Evolutionary conservation across 37 sponge, comb jelly and placozoan species (phyloP).

Genomic region (Halichondria panicea): DNA sequence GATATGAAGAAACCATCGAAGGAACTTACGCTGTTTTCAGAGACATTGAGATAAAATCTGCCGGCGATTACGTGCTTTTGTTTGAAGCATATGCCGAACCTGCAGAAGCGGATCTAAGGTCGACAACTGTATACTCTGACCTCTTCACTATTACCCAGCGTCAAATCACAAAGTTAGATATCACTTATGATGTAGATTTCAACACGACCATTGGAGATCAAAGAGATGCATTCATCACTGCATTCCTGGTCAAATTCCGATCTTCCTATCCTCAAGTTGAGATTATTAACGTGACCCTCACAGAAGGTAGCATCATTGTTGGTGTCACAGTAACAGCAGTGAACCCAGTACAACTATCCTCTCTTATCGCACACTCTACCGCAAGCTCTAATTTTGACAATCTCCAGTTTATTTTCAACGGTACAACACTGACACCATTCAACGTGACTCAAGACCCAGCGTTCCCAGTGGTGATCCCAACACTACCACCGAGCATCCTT

Average conservation of each 20-base stretch:
- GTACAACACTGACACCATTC: not conserved
- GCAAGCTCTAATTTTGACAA: not conserved
- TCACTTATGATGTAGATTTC: slow-evolving; percentile 41
- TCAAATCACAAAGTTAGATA: slow-evolving; percentile 15
- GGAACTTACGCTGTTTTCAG: slow-evolving; percentile 65
- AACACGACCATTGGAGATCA: not conserved
- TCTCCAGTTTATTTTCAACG: slow-evolving; percentile 33
- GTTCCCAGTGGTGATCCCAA: slow-evolving; percentile 30
- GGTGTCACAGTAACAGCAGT: slow-evolving; percentile 26
- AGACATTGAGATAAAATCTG: slow-evolving; percentile 2
- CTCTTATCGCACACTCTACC: not conserved
- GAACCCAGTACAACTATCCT: slow-evolving; percentile 2
- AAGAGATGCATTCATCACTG: slow-evolving; percentile 12
- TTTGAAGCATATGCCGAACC: slow-evolving; percentile 48
- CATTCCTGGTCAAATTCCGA: not conserved
- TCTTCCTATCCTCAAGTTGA: slow-evolving; percentile 7
- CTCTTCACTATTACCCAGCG: slow-evolving; percentile 2
- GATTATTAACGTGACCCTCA: slow-evolving; percentile 22
- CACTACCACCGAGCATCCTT: not conserved
- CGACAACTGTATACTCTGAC: not conserved
- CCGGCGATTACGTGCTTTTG: slow-evolving; percentile 20
- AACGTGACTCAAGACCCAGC: slow-evolving; percentile 31
- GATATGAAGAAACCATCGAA: no score
- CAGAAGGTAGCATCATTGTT: slow-evolving; percentile 47
- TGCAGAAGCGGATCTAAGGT: not conserved